Conservation (phyloP, 1,140 invertebrate species). For the Subanguina moxae region DNA sequence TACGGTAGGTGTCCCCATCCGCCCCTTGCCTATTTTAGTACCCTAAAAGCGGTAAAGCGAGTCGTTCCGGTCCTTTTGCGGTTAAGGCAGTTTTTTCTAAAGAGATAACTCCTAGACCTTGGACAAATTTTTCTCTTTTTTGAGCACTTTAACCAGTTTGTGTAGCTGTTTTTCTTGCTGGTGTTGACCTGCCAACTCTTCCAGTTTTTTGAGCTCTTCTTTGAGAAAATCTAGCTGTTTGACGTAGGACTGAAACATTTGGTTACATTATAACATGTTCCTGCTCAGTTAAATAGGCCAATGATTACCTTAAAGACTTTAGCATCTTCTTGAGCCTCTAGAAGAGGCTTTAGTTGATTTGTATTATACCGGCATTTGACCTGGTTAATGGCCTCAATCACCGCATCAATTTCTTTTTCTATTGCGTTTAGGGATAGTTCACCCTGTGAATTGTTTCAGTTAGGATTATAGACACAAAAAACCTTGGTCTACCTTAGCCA, state of each 20-base stretch:
- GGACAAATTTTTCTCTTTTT: slow-evolving; percentile 20
- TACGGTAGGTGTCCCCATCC: too few species aligned
- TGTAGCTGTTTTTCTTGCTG: neutral
- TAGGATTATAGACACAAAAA: neutral
- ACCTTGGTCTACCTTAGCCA: neutral
- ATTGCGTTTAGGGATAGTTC: slow-evolving; percentile 13
- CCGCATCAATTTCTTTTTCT: slow-evolving; percentile 16
- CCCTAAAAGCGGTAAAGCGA: too few species aligned
- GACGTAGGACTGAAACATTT: slow-evolving; percentile 18
- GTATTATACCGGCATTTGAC: slow-evolving; percentile 18
- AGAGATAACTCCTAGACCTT: neutral
- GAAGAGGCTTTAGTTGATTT: neutral
- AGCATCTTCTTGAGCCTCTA: slow-evolving; percentile 18
- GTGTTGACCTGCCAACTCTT: neutral
- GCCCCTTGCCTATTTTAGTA: too few species aligned
- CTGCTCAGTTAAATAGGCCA: too few species aligned
- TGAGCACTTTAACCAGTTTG: slow-evolving; percentile 1
- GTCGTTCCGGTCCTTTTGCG: too few species aligned
- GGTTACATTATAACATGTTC: neutral
- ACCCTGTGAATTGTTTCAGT: neutral
- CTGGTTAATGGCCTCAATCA: slow-evolving; percentile 1
- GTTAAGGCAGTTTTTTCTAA: too few species aligned
- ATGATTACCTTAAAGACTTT: slow-evolving; percentile 12
- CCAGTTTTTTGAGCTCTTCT: slow-evolving; percentile 7
- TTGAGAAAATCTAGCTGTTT: slow-evolving; percentile 13